Evolutionary conservation across 1,140 invertebrate species (phyloP).

Genomic region (Lasioglossum albipes): DNA sequence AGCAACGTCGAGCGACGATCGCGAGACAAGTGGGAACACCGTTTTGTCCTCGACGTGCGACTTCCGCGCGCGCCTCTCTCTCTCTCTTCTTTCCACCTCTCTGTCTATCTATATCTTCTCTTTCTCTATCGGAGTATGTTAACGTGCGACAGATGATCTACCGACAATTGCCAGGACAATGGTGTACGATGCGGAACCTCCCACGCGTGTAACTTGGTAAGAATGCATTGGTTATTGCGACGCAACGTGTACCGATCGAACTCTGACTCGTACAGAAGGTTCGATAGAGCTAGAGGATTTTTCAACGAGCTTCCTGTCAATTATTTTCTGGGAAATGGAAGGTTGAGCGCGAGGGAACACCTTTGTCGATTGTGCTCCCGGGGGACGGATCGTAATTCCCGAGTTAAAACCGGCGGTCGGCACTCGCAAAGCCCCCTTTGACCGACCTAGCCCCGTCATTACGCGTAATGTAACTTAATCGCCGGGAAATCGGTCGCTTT

Average conservation of each 20-base stretch:
- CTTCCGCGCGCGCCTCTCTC: not conserved
- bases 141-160: constrained; percentile 29
- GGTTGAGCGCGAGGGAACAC: not conserved
- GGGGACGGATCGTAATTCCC: constrained; percentile 12
- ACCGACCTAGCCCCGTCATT: constrained; percentile 20
- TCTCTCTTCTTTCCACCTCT: too few relatives aligned
- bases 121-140: constrained; percentile 10
- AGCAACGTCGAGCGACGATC: not conserved
- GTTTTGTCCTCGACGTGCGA: not conserved
- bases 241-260: not conserved
- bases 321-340: not conserved
- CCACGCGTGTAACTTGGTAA: constrained; percentile 44
- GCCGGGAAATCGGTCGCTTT: constrained; percentile 28
- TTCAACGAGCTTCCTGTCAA: not conserved
- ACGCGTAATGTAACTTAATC: constrained; percentile 38
- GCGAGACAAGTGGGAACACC: not conserved
- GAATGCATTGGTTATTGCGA: not conserved
- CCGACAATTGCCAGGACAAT: constrained; percentile 18
- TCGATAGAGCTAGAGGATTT: constrained; percentile 1
- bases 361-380: constrained; percentile 22
- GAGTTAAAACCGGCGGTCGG: not conserved
- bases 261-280: not conserved
- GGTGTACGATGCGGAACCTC: constrained; percentile 39
- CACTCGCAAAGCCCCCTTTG: constrained; percentile 13
- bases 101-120: too few relatives aligned